A percentile compares a stretch with the other conserved stretches of the same genome.
Conservation (phyloP, 2,797 vertebrate genomes). For the Tapera naevia region DNA sequence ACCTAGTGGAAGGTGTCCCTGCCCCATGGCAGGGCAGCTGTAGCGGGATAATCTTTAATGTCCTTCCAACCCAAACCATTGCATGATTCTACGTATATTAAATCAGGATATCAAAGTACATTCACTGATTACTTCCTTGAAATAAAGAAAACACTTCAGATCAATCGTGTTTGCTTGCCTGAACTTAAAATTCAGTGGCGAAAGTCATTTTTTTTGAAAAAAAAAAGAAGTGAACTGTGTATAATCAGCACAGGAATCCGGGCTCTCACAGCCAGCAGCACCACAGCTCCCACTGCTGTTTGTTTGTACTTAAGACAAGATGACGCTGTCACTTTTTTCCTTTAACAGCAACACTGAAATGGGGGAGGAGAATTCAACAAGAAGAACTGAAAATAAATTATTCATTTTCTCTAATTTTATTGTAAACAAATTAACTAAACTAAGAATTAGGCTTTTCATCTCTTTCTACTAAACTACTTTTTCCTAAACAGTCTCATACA, state of each 20-base stretch:
- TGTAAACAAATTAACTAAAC: background rate
- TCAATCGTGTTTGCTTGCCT: background rate
- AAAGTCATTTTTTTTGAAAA: background rate
- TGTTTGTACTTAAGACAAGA: conserved; percentile 52
- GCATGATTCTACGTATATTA: background rate
- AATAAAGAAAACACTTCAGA: background rate
- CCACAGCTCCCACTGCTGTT: conserved; percentile 60
- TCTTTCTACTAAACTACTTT: background rate
- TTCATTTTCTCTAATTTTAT: background rate
- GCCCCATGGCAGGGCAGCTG: no score
- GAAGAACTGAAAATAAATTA: conserved; percentile 34
- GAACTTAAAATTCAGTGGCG: background rate
- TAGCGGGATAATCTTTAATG: no score
- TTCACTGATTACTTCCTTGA: background rate
- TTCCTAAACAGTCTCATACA: background rate
- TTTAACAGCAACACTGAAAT: conserved; percentile 19
- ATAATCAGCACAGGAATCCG: conserved; percentile 18
- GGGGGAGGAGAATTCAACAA: conserved; percentile 44
- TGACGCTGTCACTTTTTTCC: conserved; percentile 60
- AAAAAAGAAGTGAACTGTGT: background rate
- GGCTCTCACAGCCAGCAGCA: conserved; percentile 17
- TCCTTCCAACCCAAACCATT: no score
- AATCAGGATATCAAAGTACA: background rate
- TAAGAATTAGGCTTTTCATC: background rate
- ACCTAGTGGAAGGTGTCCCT: no score